Conservation (phyloP, 2,797 vertebrate genomes). For the Pipistrellus nathusii region DNA sequence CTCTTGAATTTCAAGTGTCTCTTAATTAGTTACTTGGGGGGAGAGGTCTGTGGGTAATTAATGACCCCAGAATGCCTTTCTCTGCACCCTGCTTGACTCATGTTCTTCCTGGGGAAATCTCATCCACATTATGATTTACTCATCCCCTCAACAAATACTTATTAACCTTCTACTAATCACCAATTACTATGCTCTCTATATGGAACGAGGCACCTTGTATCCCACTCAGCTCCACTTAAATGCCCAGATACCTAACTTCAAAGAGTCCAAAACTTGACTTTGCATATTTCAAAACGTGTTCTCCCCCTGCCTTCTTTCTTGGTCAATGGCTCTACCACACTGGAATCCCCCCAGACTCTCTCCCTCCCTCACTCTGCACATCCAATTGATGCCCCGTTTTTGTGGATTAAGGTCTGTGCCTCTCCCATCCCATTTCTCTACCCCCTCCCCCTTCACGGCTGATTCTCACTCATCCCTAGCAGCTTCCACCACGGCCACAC, state of each 20-base stretch:
- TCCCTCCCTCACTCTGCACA: neutral
- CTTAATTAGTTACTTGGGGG: neutral
- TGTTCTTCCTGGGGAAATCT: neutral
- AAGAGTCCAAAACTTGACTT: neutral
- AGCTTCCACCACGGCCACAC: rapidly evolving
- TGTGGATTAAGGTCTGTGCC: neutral
- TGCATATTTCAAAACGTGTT: neutral
- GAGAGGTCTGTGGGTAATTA: too few relatives aligned
- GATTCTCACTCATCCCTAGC: neutral
- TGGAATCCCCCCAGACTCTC: neutral
- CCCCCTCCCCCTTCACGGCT: neutral
- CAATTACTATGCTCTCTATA: neutral
- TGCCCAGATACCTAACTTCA: neutral
- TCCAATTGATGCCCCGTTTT: neutral
- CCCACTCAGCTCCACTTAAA: neutral
- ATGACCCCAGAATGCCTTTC: neutral
- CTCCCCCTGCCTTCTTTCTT: neutral
- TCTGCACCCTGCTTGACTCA: neutral
- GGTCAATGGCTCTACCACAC: neutral
- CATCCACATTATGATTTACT: neutral
- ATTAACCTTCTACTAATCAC: neutral
- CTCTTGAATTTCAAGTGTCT: neutral
- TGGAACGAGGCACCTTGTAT: rapidly evolving
- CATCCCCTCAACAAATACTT: neutral
- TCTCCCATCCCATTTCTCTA: neutral